A percentile compares a stretch with the other conserved stretches of the same genome.
Conservation (phyloP, 1,140 invertebrate species). For the Pseudomyrmex pallidus region DNA sequence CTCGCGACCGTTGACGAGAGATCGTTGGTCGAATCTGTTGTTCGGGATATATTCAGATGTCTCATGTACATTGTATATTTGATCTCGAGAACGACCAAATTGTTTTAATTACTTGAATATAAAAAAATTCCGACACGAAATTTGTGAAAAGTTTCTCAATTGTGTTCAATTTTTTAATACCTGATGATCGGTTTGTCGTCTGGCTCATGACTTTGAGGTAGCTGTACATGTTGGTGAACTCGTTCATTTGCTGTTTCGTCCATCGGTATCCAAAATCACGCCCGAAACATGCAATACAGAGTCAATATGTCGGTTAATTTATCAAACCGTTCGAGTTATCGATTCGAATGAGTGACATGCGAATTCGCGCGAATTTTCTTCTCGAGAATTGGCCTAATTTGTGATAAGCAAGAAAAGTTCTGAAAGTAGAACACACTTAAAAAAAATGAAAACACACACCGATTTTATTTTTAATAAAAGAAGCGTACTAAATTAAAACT, state of each 20-base stretch:
- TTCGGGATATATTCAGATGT: neutral
- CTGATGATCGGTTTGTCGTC: constrained; percentile 72
- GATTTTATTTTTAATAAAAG: neutral
- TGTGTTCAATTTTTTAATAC: constrained; percentile 71
- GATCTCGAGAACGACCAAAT: neutral
- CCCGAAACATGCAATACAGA: constrained; percentile 73
- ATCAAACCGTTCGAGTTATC: neutral
- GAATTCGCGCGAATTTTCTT: constrained; percentile 7
- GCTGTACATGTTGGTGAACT: constrained; percentile 93
- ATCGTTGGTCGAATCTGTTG: constrained; percentile 42
- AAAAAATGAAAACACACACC: neutral
- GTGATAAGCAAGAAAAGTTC: neutral
- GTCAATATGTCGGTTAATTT: constrained; percentile 54
- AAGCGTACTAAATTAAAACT: constrained; percentile 6
- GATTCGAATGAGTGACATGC: constrained; percentile 9
- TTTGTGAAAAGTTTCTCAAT: neutral
- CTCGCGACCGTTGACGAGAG: constrained; percentile 32
- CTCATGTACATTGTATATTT: neutral
- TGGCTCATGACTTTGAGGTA: constrained; percentile 92
- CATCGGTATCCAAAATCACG: constrained; percentile 56
- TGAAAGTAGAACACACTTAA: constrained; percentile 5
- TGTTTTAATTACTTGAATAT: too few species aligned
- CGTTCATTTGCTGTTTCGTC: constrained; percentile 88
- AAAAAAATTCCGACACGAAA: neutral
- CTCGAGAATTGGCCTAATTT: neutral